phyloP scores from a whole-genome alignment of 2,113 vertebrate species.

The Pantherophis guttatus region DNA sequence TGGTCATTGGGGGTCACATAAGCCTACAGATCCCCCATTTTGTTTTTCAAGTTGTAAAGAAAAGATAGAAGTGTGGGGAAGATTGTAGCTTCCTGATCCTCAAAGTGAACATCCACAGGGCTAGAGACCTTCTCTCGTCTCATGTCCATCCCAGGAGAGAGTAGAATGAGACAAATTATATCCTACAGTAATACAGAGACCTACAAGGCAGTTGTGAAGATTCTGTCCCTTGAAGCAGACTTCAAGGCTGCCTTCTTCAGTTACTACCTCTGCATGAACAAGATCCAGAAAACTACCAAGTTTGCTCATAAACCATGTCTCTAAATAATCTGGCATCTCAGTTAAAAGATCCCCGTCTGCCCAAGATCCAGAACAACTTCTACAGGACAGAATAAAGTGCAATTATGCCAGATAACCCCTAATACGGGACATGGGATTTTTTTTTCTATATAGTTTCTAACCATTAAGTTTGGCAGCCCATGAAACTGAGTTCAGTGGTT shows the following conservation, averaged over 20 bases:
- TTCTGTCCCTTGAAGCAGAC: not conserved
- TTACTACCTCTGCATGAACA: not conserved
- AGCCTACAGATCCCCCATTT: not conserved
- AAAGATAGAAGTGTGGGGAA: not conserved
- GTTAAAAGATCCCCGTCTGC: not conserved
- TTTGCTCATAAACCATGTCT: not conserved
- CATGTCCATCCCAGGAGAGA: not conserved
- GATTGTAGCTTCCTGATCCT: not conserved
- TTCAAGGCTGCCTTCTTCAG: not conserved
- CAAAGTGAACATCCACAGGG: not conserved
- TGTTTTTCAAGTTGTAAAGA: not conserved
- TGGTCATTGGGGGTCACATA: not conserved
- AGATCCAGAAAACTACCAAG: not conserved
- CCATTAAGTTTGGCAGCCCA: not conserved
- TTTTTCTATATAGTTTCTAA: not conserved
- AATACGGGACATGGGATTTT: not conserved
- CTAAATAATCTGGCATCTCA: not conserved
- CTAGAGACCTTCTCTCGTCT: not conserved
- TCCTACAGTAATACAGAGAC: not conserved
- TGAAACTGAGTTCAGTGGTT: not conserved
- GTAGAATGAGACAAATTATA: not conserved
- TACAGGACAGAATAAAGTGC: not conserved
- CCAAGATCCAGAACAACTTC: not conserved
- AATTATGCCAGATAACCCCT: not conserved
- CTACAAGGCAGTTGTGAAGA: not conserved